Evolutionary conservation across 1,140 invertebrate species (phyloP), one percentile per base, ranked within the genome.

Genomic region (Drosophila melanica): DNA sequence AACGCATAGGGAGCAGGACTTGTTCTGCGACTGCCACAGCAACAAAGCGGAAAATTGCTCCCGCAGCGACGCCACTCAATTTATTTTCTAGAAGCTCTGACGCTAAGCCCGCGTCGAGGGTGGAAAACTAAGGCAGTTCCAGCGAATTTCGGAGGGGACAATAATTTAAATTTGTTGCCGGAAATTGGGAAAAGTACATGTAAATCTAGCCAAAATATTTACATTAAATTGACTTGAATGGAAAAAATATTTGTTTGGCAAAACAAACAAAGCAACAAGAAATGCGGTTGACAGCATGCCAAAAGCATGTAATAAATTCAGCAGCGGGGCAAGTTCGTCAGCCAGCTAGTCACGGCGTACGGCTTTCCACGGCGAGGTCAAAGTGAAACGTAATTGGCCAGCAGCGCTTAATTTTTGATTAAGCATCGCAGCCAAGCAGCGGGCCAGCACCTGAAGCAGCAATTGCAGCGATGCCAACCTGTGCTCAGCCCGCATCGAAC

Each of bases 311-410:
- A 89, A 89, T 89, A 89, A 89, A 89, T 89, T 89, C 77, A 84
- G 84, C 80, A 89, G 69, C 51, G 41, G 64, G 53, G 16, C 48
- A 57, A 62, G 57, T 60, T 62, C 37, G 45, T 59, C 70, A 64
- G 60, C 48, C 27, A 5, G 53, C 45, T 42, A 50, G 82, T 86
- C 84, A 87, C 82, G 84, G 71, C 11, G 18, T 66, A 54, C 64
- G 69, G 70, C 81, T 86, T 87, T 87, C 81, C 81, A 78, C 70
- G 70, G 62, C 47, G 84, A 67, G 84, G 84, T 89, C 79, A 89
- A 76, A 89, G 84, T 84, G 77, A 89, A 89, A 84, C 74, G 84
- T 89, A 89, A 89, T 89, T 89, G 84, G 73, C 84, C 85, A 60
- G 55, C 66, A 69, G 85, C 76, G 86, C 60, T 89, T 84, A 79